Evolutionary conservation across 2,888 invertebrate genomes (phyloP).

Genomic region (Calameuta filiformis): DNA sequence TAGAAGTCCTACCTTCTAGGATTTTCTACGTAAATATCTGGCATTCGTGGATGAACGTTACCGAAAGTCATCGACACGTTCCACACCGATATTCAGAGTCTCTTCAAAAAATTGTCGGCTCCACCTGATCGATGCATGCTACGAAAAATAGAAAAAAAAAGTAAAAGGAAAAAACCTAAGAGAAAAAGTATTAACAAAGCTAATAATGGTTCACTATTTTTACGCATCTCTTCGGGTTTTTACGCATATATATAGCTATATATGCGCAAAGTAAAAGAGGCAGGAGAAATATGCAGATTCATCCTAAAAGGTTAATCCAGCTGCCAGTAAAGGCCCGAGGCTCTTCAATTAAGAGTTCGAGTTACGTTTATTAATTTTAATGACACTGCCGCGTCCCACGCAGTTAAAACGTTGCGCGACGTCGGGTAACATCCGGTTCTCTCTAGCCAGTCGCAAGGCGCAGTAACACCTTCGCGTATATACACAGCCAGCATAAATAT

Average conservation of each 20-base stretch:
- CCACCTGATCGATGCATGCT: not conserved
- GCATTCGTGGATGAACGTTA: not conserved
- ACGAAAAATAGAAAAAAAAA: not conserved
- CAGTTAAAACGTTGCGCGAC: conserved; percentile 17
- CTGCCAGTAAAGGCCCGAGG: not conserved
- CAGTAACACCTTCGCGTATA: not conserved
- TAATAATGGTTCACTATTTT: not conserved
- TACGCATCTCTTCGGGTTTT: too few species aligned
- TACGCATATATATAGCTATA: not conserved
- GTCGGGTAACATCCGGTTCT: not conserved
- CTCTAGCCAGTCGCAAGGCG: not conserved
- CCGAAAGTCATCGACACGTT: not conserved
- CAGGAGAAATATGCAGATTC: not conserved
- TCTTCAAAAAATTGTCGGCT: not conserved
- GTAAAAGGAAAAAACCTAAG: not conserved
- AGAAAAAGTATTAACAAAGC: not conserved
- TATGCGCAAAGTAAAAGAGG: not conserved
- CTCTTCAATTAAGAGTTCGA: conserved; percentile 29
- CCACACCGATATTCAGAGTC: not conserved
- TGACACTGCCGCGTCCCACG: conserved; percentile 16
- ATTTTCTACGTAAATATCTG: not conserved
- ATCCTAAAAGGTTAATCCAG: not conserved
- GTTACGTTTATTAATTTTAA: conserved; percentile 40
- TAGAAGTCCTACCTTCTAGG: not conserved
- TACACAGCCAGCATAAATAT: conserved; percentile 38